A percentile compares a stretch with the other conserved stretches of the same genome.
Evolutionary conservation across 2,113 vertebrate genomes (phyloP).

Genomic region (Eolophus roseicapilla): DNA sequence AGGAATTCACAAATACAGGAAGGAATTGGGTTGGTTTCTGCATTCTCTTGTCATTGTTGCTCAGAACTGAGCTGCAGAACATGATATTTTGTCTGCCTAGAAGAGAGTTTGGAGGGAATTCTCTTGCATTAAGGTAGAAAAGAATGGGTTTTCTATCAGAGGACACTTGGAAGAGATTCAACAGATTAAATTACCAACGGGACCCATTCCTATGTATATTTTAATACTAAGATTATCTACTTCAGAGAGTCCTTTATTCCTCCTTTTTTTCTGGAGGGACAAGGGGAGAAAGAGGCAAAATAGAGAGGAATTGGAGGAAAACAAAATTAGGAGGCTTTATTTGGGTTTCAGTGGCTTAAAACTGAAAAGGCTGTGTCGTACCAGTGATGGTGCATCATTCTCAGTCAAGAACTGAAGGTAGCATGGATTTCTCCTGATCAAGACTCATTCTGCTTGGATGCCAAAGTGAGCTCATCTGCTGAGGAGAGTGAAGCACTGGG

Average conservation of each 20-base stretch:
- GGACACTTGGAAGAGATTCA: neutral
- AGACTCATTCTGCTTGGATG: accelerated
- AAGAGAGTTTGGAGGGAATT: neutral
- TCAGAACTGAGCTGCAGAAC: neutral
- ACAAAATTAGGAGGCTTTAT: neutral
- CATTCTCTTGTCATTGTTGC: neutral
- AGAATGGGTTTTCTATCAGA: neutral
- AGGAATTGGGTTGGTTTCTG: neutral
- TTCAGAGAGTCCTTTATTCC: neutral
- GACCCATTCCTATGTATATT: neutral
- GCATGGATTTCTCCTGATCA: neutral
- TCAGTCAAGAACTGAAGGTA: neutral
- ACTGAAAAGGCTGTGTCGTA: neutral
- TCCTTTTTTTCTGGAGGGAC: neutral
- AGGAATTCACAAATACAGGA: neutral
- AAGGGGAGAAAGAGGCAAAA: neutral
- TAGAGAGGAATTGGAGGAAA: neutral
- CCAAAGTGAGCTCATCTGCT: neutral
- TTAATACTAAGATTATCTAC: neutral
- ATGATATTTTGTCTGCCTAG: neutral
- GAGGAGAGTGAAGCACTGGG: neutral
- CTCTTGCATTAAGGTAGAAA: neutral
- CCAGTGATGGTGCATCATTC: accelerated
- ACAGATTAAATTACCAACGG: neutral
- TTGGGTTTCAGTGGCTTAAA: neutral